phyloP scores from a whole-genome alignment of 1,140 invertebrate genomes.

The Maconellicoccus hirsutus region DNA sequence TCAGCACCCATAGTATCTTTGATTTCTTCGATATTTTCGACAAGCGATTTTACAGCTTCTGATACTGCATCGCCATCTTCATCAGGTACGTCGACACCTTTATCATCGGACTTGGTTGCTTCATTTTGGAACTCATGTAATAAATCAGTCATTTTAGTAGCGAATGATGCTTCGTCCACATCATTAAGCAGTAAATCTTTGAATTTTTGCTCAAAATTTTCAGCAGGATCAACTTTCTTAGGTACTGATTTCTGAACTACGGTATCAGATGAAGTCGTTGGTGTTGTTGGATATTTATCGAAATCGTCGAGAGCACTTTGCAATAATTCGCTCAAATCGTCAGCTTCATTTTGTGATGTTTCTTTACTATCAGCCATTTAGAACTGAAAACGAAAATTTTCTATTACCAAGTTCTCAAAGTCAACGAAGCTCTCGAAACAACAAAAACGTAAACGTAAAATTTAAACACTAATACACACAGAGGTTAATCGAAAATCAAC shows the following conservation, averaged over 20 bases:
- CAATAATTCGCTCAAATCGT: neutral
- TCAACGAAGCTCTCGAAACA: too few species aligned
- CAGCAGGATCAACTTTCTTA: neutral
- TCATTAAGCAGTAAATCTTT: neutral
- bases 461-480: too few species aligned
- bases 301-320: constrained; percentile 14
- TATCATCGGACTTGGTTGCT: neutral
- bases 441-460: too few species aligned
- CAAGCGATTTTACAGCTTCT: neutral
- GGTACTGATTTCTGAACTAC: neutral
- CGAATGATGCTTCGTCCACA: neutral
- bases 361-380: neutral
- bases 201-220: constrained; percentile 10
- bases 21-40: constrained; percentile 15
- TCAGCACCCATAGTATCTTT: neutral
- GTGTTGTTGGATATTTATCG: neutral
- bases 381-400: too few species aligned
- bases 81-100: neutral
- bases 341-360: neutral
- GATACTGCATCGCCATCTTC: neutral
- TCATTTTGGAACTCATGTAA: neutral
- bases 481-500: too few species aligned
- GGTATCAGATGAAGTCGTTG: neutral
- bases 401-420: too few species aligned
- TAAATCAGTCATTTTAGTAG: constrained; percentile 13